phyloP scores from a whole-genome alignment of 1,140 invertebrate species.

The Camponotus floridanus region DNA sequence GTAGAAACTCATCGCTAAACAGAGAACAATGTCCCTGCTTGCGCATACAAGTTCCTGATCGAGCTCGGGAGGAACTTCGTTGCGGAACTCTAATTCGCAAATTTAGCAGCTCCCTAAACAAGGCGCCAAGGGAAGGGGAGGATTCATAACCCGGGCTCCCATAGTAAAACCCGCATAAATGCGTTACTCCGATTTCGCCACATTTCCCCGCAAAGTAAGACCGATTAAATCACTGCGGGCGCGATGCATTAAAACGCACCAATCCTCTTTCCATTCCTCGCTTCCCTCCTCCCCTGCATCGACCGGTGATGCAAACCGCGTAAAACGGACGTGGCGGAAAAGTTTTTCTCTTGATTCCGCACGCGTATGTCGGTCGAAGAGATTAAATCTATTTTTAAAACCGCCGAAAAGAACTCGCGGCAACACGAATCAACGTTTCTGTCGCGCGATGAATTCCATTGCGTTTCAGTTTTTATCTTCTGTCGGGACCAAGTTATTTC shows the following conservation, averaged over 20 bases:
- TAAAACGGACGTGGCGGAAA: not conserved
- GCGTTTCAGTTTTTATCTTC: conserved; percentile 1
- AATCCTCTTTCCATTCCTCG: not conserved
- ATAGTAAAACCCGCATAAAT: conserved; percentile 38
- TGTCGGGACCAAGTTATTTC: not conserved
- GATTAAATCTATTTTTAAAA: conserved; percentile 39
- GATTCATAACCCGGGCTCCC: conserved; percentile 34
- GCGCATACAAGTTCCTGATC: conserved; percentile 34
- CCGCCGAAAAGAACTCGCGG: conserved; percentile 12
- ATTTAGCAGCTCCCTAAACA: conserved; percentile 51
- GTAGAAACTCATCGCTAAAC: conserved; percentile 21
- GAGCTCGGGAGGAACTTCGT: conserved; percentile 37
- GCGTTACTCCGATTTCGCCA: conserved; percentile 45
- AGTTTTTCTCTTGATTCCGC: conserved; percentile 36
- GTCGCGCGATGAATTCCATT: not conserved
- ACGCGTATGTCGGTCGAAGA: not conserved
- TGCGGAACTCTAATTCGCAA: conserved; percentile 51
- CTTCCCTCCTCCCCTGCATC: not conserved
- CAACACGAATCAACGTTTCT: conserved; percentile 26
- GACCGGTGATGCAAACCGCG: no score
- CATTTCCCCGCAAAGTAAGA: conserved; percentile 48
- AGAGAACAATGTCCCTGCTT: conserved; percentile 41
- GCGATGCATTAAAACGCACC: conserved; percentile 42
- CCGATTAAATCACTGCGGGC: conserved; percentile 53
- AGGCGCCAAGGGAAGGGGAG: not conserved